A percentile compares a stretch with the other conserved stretches of the same genome.
These are phyloP conservation scores for Dicaeum eximium DNA, from an alignment of 2,113 vertebrate genomes.

Conservation along the genomic window DNA sequence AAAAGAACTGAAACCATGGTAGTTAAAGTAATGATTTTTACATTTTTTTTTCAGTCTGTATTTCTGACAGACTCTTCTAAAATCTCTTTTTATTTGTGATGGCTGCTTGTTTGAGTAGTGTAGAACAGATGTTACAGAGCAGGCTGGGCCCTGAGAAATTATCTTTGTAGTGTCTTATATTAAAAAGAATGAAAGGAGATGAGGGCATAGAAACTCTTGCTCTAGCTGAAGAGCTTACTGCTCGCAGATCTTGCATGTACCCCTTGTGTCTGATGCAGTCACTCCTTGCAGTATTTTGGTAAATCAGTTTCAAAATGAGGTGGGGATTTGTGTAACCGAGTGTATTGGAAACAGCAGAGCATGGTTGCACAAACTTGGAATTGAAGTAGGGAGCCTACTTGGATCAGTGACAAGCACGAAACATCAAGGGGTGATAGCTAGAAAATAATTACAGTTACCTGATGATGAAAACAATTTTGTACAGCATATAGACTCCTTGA, in stretches of 20 bases:
- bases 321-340: background rate
- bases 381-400: background rate
- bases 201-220: background rate
- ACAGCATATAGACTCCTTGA: background rate
- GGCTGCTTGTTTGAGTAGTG: background rate
- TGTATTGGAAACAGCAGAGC: background rate
- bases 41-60: background rate
- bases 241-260: background rate
- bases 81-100: background rate
- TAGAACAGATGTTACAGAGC: background rate
- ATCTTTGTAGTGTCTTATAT: background rate
- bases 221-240: background rate
- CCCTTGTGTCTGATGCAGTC: background rate
- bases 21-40: background rate
- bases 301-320: background rate
- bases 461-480: background rate
- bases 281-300: background rate
- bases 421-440: background rate
- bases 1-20: background rate
- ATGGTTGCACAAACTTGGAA: background rate
- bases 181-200: conserved; percentile 5
- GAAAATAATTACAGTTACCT: background rate
- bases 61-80: background rate
- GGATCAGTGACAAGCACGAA: background rate
- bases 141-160: background rate